phyloP scores from a whole-genome alignment of 2,113 vertebrate genomes.

The Rhinopomastus cyanomelas region DNA sequence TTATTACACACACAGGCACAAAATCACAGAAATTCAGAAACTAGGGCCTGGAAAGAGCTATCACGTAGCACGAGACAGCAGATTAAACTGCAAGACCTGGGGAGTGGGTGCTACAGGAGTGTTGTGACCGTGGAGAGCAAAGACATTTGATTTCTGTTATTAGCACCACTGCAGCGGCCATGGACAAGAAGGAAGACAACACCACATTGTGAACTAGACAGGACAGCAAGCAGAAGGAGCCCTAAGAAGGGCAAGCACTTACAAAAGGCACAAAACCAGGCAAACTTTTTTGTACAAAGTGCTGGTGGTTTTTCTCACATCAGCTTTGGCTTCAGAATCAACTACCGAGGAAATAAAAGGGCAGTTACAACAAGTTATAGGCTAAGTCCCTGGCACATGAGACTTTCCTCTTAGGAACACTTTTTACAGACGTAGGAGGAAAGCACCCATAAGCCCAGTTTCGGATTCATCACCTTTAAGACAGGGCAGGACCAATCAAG shows the following conservation, averaged over 20 bases:
- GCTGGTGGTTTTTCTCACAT: rapidly evolving
- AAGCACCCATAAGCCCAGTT: background rate
- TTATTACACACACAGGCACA: background rate
- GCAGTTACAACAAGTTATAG: background rate
- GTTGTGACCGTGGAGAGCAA: background rate
- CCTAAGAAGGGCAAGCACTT: background rate
- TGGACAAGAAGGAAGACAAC: background rate
- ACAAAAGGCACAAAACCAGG: background rate
- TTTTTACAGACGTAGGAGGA: background rate
- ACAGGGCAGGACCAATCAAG: background rate
- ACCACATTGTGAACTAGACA: background rate
- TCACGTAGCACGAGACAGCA: background rate
- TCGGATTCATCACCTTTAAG: background rate
- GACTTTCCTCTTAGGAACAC: background rate
- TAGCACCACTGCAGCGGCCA: background rate
- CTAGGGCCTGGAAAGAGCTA: background rate
- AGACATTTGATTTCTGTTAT: background rate
- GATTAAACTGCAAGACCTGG: background rate
- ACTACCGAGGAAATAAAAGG: background rate
- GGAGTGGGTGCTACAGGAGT: background rate
- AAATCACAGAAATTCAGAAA: background rate
- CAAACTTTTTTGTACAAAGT: background rate
- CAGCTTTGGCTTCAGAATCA: slow-evolving; percentile 5
- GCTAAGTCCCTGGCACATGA: background rate
- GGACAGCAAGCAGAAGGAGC: background rate